phyloP scores from a whole-genome alignment of 1,140 invertebrate species.

The Drosophila grimshawi region DNA sequence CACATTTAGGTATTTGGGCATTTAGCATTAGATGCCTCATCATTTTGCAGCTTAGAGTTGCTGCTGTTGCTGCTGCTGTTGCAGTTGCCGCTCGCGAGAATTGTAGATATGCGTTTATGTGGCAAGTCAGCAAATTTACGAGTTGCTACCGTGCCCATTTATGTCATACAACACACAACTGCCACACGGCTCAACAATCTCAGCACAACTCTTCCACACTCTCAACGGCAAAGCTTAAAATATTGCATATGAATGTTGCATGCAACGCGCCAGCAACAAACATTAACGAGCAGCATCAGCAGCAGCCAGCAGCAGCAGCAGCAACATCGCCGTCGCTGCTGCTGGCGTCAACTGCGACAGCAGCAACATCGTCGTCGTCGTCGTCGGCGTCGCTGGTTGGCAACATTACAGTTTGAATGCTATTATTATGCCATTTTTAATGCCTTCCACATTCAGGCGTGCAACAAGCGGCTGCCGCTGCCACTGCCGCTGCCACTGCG shows the following conservation, averaged over 20 bases:
- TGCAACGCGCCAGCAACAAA: constrained; percentile 49
- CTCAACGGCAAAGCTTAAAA: constrained; percentile 55
- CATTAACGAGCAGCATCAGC: constrained; percentile 48
- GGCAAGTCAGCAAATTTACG: constrained; percentile 51
- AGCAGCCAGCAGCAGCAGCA: neutral
- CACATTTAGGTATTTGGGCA: constrained; percentile 30
- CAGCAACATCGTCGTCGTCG: constrained; percentile 18
- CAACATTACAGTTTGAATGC: constrained; percentile 70
- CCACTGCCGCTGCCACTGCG: constrained; percentile 12
- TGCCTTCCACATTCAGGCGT: constrained; percentile 55
- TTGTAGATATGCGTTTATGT: constrained; percentile 42
- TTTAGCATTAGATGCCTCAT: constrained; percentile 36
- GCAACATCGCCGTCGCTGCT: constrained; percentile 4
- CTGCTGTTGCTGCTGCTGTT: neutral
- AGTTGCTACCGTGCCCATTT: constrained; percentile 60
- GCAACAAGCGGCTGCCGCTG: constrained; percentile 43
- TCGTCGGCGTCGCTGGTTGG: constrained; percentile 15
- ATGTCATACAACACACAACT: constrained; percentile 38
- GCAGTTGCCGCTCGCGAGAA: constrained; percentile 12
- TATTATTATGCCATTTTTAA: constrained; percentile 75
- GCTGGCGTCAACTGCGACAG: constrained; percentile 19
- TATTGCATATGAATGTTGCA: constrained; percentile 75
- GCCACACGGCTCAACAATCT: constrained; percentile 24
- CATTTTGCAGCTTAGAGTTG: constrained; percentile 52
- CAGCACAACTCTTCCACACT: constrained; percentile 2